These are phyloP conservation scores for Euwallacea fornicatus DNA, from an alignment of 1,140 invertebrate genomes.

Conservation along the genomic window DNA sequence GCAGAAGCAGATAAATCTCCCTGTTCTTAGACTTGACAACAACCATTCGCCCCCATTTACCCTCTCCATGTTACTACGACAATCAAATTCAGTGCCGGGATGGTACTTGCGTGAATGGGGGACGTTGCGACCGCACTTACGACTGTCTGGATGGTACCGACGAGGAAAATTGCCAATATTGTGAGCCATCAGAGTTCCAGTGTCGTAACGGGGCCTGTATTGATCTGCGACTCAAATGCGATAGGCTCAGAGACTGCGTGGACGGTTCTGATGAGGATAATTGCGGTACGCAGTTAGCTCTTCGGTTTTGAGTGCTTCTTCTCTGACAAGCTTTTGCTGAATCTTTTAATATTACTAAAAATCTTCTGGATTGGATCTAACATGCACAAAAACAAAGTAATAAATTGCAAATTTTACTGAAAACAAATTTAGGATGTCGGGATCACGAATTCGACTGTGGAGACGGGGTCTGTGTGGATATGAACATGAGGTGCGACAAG, in stretches of 20 bases:
- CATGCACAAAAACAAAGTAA: not conserved
- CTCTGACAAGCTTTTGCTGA: no score
- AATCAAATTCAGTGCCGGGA: slow-evolving; percentile 65
- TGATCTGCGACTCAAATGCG: slow-evolving; percentile 55
- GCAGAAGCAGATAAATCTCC: no score
- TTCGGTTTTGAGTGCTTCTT: not conserved
- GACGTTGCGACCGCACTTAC: slow-evolving; percentile 54
- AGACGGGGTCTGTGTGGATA: slow-evolving; percentile 56
- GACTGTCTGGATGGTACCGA: slow-evolving; percentile 61
- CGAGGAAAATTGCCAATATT: slow-evolving; percentile 58
- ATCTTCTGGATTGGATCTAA: not conserved
- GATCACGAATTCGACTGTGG: slow-evolving; percentile 59
- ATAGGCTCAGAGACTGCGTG: slow-evolving; percentile 57
- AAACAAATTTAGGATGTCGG: slow-evolving; percentile 20
- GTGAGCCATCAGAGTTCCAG: slow-evolving; percentile 62
- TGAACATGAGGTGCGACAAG: slow-evolving; percentile 57
- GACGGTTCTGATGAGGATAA: slow-evolving; percentile 59
- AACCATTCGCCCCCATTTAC: no score
- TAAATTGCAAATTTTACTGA: not conserved
- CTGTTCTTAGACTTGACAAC: no score
- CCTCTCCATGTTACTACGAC: slow-evolving; percentile 53
- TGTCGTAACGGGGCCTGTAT: slow-evolving; percentile 58
- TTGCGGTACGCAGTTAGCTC: slow-evolving; percentile 43
- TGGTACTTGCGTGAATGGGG: slow-evolving; percentile 61
- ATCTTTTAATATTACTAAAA: not conserved